Conservation (phyloP, 2,888 invertebrate genomes). For the Cephus runcator region DNA sequence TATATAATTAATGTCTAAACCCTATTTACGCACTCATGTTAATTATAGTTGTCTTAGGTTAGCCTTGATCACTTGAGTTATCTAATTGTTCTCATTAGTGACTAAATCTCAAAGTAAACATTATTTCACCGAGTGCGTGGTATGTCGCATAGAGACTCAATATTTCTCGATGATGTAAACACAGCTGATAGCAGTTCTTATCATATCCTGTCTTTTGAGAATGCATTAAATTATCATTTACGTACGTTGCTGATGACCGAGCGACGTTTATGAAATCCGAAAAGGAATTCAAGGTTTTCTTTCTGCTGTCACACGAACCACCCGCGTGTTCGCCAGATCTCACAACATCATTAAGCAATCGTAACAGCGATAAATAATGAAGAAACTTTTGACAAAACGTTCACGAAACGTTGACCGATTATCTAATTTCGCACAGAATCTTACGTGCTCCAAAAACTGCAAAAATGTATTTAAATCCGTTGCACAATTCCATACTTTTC, state of each 20-base stretch:
- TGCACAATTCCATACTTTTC: background rate
- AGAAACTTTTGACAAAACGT: background rate
- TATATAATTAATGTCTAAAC: background rate
- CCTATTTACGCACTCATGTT: background rate
- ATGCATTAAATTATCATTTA: constrained; percentile 1
- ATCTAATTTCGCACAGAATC: background rate
- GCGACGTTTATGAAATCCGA: background rate
- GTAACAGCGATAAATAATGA: background rate
- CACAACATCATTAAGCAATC: background rate
- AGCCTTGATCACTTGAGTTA: background rate
- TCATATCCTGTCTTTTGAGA: background rate
- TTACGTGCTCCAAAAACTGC: background rate
- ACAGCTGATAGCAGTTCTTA: background rate
- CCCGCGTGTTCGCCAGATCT: background rate
- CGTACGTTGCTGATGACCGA: background rate
- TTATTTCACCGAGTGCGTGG: background rate
- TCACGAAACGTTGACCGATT: background rate
- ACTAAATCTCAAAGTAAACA: background rate
- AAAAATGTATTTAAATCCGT: background rate
- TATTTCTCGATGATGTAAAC: background rate
- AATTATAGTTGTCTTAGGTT: background rate
- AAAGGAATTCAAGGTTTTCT: background rate
- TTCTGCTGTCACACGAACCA: background rate
- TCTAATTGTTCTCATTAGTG: background rate
- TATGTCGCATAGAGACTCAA: background rate